Conservation (phyloP, 2,888 invertebrate species). For the Drosophila mimica region DNA sequence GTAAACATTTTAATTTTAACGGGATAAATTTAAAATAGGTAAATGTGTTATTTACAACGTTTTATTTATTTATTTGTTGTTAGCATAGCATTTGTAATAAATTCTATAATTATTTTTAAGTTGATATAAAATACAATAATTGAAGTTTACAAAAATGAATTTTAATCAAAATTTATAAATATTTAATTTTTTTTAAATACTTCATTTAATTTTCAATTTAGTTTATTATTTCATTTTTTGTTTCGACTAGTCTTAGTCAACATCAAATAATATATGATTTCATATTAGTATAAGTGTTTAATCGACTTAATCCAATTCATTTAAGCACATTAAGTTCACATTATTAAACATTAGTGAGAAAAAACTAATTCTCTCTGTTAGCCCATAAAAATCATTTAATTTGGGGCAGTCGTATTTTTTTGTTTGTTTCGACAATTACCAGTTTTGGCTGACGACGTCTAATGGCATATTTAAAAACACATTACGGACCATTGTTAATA, state of each 20-base stretch:
- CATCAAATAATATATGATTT: neutral
- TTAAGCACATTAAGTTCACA: neutral
- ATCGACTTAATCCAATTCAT: neutral
- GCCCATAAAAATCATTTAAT: conserved; percentile 7
- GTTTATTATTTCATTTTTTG: neutral
- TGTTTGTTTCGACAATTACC: conserved; percentile 30
- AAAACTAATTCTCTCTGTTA: neutral
- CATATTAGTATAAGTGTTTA: neutral
- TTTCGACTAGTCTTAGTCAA: neutral
- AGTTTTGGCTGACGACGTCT: conserved; percentile 53
- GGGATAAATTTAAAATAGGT: neutral
- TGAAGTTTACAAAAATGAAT: neutral
- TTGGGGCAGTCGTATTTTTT: conserved; percentile 1
- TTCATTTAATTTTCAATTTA: neutral
- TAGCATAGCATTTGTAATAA: too few species aligned
- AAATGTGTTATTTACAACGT: neutral
- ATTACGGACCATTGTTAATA: conserved; percentile 59
- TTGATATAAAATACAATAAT: too few species aligned
- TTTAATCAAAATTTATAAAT: neutral
- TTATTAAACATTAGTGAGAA: neutral
- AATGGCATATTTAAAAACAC: conserved; percentile 69
- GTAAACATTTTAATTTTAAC: neutral
- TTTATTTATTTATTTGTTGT: neutral
- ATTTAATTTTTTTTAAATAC: neutral
- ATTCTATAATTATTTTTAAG: neutral